Evolutionary conservation across 2,113 vertebrate genomes (phyloP), one percentile per base, ranked within the genome.

Genomic region (Gobio gobio): DNA sequence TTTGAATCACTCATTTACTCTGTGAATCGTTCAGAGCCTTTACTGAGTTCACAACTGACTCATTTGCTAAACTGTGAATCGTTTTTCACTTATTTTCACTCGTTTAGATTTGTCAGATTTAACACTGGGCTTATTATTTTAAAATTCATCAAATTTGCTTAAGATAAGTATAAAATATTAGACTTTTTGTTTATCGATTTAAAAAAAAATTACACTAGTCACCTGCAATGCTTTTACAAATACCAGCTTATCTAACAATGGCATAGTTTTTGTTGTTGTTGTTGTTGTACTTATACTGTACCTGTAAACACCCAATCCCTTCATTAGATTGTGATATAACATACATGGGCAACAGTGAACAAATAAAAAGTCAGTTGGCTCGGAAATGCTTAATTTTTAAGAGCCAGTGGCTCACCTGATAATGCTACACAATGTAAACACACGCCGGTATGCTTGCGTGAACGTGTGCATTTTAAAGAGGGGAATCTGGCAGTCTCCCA

Each of bases 401-500:
- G 72, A 89, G 73, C 75, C 72, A 64, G 36, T 77, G 70, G 40
- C 47, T 58, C 82, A 47, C n/a, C 47, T 54, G 73, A 76, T 47
- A 29, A 47, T 7, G 16, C 73, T 63, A 16, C 40, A 61, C 77
- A 79, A 79, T 40, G 70, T 68, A 70, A 47, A 63, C 45, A 49
- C 43, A 66, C 18, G 58, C 43, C 24, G n/a, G 33, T 8, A 6
- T 68, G 77, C 40, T 80, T 72, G 83, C 87, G 68, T 78, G 68
- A 80, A 51, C 59, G 79, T 80, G 86, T 85, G 74, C 87, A 85
- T 89, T 91, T 90, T 90, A 91, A 82, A 82, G 86, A 89, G 89
- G 89, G 85, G 88, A 87, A 83, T 90, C 88, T 92, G 92, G 89
- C 85, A 1, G 83, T 4, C 76, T 59, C 86, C 82, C 90, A 83